Evolutionary conservation across 2,113 vertebrate species (phyloP), one percentile per base, ranked within the genome.

Genomic region (Lasiurus cinereus): DNA sequence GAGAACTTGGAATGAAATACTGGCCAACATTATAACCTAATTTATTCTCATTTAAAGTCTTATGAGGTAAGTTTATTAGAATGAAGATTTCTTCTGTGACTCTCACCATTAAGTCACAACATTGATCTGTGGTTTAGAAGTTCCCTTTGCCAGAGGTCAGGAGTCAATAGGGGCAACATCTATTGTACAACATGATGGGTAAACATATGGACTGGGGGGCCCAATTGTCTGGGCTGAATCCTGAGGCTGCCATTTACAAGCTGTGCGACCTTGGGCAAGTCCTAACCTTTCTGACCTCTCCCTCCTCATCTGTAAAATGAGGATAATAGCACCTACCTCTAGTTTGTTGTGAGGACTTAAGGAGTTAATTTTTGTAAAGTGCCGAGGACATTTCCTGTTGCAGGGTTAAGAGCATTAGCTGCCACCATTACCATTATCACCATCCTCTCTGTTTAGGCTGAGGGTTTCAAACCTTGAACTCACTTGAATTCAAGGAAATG

Each of bases 401-500:
- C 21, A 89, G 2, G 16, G 73, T 66, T 74, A 74, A 50, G 46
- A 79, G 52, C 70, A 50, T 76, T 31, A 88, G 52, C 18, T 66
- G 56, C 19, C 62, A 14, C 62, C 83, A 54, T 8, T 16, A 31
- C 13, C 43, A 21, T 10, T 6, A 3, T 21, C 56, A 67, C 12
- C 48, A 31, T 10, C 59, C 27, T 72, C 9, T 46, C 56, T 84
- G 24, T 66, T 36, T 79, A 46, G 48, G 15, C 36, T 74, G 64
- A 91, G 67, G 15, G 33, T 79, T 54, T 91, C 36, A 94, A 88
- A 48, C 36, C 15, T 88, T 46, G 14, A 94, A 87, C 31, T 87
- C 13, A 83, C 43, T 16, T 73, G 62, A 69, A 18, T 70, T 48
- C 46, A 94, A 36, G 24, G 62, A 88, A 78, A 77, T 33, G 36